Evolutionary conservation across 2,797 vertebrate genomes (phyloP), one percentile per base, ranked within the genome.

Genomic region (Melanotaenia boesemani): DNA sequence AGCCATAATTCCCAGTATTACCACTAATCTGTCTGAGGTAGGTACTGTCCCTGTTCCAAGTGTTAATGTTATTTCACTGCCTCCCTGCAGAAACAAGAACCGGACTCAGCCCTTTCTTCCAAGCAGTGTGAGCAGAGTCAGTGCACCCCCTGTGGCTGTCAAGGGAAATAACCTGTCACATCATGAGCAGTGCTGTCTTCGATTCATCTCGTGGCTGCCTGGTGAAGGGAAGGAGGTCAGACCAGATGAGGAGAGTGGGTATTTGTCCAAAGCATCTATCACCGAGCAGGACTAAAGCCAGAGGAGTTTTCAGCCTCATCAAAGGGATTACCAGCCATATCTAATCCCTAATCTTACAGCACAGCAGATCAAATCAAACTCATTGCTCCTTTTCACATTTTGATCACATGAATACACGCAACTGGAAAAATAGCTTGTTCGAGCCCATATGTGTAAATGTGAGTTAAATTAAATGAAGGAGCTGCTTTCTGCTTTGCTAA

Each of bases 101-200:
- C 67, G 0, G 74, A 79, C 65, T 66, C 88, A 74, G 73, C 46
- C 65, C 74, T 44, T 65, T 76, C 87, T 13, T 5, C 72, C 39
- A 83, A 74, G 71, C 84, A 50, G 56, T 91, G 91, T 74, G 82
- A 54, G 52, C 86, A 70, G 82, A 83, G 76, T 59, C 83, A 81
- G 87, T 85, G 92, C 79, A 44, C 91, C 87, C 87, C 92, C 84
- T 93, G 95, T 84, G 89, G 89, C 78, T 94, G 93, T 57, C 89
- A 94, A 37, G 86, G 72, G 3, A 74, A 95, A 79, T 93, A 75
- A 93, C 52, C 11, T 1, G 26, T 56, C 24, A 41, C 1, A 1
- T 57, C 48, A 7, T 34, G 48, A 70, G 37, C 69, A 5, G 20
- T 0, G 13, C 73, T n/a, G 64, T 63, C 61, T 77, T 59, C 30